Conservation (phyloP, 2,888 invertebrate genomes). For the Drosophila rellima region DNA sequence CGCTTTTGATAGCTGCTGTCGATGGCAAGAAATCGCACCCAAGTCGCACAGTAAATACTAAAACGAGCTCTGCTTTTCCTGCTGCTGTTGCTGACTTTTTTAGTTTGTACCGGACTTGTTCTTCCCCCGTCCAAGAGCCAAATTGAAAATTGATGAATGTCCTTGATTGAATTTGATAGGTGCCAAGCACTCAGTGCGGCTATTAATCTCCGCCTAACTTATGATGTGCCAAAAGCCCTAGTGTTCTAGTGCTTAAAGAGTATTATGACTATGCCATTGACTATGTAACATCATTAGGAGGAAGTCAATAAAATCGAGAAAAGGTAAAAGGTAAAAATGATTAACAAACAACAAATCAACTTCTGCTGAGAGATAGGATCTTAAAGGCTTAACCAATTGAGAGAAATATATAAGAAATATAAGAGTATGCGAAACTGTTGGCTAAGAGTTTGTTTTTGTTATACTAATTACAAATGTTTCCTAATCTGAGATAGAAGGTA, state of each 20-base stretch:
- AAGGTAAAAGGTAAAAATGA: not conserved
- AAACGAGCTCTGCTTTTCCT: slow-evolving; percentile 34
- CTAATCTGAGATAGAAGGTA: no score
- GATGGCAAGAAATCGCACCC: slow-evolving; percentile 68
- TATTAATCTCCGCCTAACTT: slow-evolving; percentile 79
- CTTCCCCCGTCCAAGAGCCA: slow-evolving; percentile 63
- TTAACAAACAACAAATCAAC: not conserved
- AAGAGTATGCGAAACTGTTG: no score
- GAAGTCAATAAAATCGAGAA: not conserved
- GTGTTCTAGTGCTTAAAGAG: slow-evolving; percentile 28
- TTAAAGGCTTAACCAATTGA: not conserved
- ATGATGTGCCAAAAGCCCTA: slow-evolving; percentile 63
- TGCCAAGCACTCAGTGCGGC: slow-evolving; percentile 79
- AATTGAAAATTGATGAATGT: slow-evolving; percentile 82
- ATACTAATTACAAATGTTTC: no score
- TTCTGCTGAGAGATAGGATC: not conserved
- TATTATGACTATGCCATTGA: slow-evolving; percentile 1
- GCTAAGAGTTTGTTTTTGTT: no score
- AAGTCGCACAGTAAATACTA: slow-evolving; percentile 52
- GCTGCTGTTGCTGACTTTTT: slow-evolving; percentile 19
- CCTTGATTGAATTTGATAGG: slow-evolving; percentile 81
- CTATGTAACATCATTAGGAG: not conserved
- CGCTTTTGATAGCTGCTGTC: slow-evolving; percentile 74
- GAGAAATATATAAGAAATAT: not conserved
- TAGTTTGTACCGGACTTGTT: slow-evolving; percentile 51